A percentile compares a stretch with the other conserved stretches of the same genome.
Evolutionary conservation across 1,140 invertebrate genomes (phyloP).

Genomic region (Vanessa atalanta): DNA sequence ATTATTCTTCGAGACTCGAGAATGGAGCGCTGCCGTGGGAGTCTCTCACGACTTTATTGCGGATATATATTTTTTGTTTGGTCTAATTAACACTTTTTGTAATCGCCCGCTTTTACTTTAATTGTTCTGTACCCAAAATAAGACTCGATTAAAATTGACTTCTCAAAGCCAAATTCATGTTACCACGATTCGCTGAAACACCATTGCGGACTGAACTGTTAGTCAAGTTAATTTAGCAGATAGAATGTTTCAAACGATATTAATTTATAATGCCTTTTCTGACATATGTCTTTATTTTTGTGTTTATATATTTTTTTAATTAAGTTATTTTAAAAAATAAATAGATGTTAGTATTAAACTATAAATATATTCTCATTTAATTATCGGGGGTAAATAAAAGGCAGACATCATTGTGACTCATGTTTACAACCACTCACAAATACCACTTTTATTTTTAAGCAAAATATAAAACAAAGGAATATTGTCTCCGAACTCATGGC

Average conservation of each 20-base stretch:
- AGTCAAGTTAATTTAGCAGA: too few species aligned
- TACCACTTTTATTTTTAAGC: conserved; percentile 77
- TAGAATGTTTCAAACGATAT: too few species aligned
- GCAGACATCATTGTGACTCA: conserved; percentile 69
- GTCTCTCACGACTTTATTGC: conserved; percentile 78
- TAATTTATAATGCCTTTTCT: too few species aligned
- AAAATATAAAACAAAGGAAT: conserved; percentile 67
- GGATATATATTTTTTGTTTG: conserved; percentile 80
- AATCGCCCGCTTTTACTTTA: conserved; percentile 73
- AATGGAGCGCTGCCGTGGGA: conserved; percentile 74
- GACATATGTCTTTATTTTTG: too few species aligned
- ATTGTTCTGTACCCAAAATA: conserved; percentile 56
- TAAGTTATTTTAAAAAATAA: too few species aligned
- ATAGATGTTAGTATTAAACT: too few species aligned
- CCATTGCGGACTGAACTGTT: too few species aligned
- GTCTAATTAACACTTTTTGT: conserved; percentile 79
- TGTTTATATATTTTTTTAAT: too few species aligned
- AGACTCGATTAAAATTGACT: neutral
- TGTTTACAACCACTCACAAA: conserved; percentile 78
- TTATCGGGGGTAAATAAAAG: conserved; percentile 55
- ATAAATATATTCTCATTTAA: neutral
- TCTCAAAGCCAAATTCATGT: neutral
- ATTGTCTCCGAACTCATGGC: conserved; percentile 73
- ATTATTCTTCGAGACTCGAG: conserved; percentile 69
- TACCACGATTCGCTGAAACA: neutral